phyloP scores from a whole-genome alignment of 2,113 vertebrate species.

The Vulpes lagopus region DNA sequence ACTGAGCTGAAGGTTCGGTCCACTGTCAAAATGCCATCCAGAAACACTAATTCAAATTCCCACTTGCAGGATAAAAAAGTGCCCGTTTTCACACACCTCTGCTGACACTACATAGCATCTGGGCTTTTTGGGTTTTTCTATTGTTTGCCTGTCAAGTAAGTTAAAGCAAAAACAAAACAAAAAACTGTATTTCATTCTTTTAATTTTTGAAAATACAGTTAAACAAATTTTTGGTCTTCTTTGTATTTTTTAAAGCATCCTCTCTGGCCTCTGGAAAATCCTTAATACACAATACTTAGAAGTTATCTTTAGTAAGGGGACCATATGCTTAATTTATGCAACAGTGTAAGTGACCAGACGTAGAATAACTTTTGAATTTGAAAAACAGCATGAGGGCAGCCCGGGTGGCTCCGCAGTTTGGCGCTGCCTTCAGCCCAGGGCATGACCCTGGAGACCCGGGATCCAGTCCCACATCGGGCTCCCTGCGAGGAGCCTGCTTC shows the following conservation, averaged over 20 bases:
- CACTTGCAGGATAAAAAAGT: neutral
- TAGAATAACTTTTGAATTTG: neutral
- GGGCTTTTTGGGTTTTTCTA: neutral
- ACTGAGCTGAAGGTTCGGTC: neutral
- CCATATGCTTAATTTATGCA: neutral
- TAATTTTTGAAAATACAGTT: conserved; percentile 1
- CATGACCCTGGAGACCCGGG: too few species aligned
- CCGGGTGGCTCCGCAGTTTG: too few species aligned
- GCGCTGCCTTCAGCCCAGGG: too few species aligned
- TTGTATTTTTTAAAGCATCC: neutral
- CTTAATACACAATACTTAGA: neutral
- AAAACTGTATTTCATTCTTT: neutral
- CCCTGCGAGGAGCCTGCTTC: too few species aligned
- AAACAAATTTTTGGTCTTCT: neutral
- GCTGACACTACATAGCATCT: neutral
- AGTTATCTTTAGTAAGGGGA: neutral
- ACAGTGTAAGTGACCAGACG: neutral
- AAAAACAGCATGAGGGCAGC: neutral
- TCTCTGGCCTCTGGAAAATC: neutral
- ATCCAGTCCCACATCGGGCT: too few species aligned
- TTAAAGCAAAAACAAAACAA: neutral
- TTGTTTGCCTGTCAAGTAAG: neutral
- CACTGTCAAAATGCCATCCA: neutral
- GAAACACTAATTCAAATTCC: neutral
- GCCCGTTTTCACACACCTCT: neutral